These are phyloP conservation scores for human DNA, from an alignment of 2,113 vertebrate genomes.

Conservation along the genomic window GRCh38 chr3:57524501-57525000, in stretches of 20 bases:
- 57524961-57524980: background rate
- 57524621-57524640: background rate
- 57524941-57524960: background rate
- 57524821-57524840: background rate
- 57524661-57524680: background rate
- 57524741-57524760: background rate
- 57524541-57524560: conserved; percentile 7
- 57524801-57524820: background rate
- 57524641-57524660: background rate
- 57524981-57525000: background rate
- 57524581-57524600: background rate
- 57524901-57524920: background rate
- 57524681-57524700: background rate
- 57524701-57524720: background rate
- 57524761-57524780: background rate
- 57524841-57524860: background rate
- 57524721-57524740: background rate
- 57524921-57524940: background rate
- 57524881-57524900: background rate
- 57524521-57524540: background rate
- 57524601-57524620: background rate
- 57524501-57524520: background rate
- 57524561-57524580: conserved; percentile 41
- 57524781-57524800: background rate
- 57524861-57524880: background rate